Evolutionary conservation across 2,888 invertebrate genomes (phyloP).

Genomic region (Synergus itoensis): DNA sequence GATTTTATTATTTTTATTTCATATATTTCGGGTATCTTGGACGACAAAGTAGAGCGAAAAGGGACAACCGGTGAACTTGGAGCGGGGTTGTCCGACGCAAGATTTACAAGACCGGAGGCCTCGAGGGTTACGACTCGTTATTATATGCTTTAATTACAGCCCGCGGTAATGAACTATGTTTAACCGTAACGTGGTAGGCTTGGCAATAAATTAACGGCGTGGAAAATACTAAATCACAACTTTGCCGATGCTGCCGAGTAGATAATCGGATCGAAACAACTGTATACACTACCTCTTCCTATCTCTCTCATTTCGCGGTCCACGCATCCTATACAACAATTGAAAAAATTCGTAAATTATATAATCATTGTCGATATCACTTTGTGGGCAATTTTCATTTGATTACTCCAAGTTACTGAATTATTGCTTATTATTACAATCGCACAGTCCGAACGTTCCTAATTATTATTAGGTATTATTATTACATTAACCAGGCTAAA

Average conservation of each 20-base stretch:
- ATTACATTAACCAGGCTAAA: conserved; percentile 55
- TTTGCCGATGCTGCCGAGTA: conserved; percentile 76
- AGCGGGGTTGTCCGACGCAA: conserved; percentile 67
- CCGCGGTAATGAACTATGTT: conserved; percentile 76
- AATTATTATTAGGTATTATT: too few species aligned
- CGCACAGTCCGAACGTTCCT: too few species aligned
- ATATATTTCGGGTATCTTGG: conserved; percentile 25
- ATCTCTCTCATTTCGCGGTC: not conserved
- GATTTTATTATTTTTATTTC: not conserved
- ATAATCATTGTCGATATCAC: not conserved
- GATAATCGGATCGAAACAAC: conserved; percentile 75
- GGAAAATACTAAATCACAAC: conserved; percentile 77
- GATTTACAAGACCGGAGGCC: conserved; percentile 74
- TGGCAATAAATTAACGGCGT: conserved; percentile 75
- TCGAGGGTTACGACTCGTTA: conserved; percentile 75
- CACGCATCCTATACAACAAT: not conserved
- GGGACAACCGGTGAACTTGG: conserved; percentile 49
- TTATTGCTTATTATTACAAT: not conserved
- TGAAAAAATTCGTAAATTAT: not conserved
- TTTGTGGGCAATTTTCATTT: not conserved
- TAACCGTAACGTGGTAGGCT: conserved; percentile 76
- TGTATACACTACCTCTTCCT: conserved; percentile 61
- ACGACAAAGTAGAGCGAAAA: conserved; percentile 54
- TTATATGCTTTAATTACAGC: conserved; percentile 77
- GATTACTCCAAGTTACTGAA: not conserved